Conservation (phyloP, 2,888 invertebrate species). For the Hypselothyrea guttata region DNA sequence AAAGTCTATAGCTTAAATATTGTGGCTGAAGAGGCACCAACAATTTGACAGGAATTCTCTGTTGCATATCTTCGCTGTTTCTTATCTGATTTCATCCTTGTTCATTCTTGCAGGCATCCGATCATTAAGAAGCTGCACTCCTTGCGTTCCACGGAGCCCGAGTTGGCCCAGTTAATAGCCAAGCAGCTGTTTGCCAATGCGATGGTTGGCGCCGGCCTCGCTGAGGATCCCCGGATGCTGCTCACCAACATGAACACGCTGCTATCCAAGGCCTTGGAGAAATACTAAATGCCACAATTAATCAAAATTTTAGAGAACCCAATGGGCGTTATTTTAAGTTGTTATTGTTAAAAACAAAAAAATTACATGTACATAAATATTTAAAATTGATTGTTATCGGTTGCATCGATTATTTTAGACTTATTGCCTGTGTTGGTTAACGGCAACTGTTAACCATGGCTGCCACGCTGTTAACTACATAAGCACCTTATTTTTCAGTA, state of each 20-base stretch:
- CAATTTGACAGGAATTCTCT: too few species aligned
- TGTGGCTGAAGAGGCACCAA: too few species aligned
- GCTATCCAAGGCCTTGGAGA: constrained; percentile 90
- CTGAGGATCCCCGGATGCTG: constrained; percentile 94
- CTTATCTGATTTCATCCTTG: not conserved
- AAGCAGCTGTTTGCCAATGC: constrained; percentile 97
- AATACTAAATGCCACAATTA: constrained; percentile 83
- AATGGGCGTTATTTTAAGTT: not conserved
- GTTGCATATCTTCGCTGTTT: too few species aligned
- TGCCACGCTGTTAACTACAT: too few species aligned
- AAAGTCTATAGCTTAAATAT: too few species aligned
- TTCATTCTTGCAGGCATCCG: constrained; percentile 86
- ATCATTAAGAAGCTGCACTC: constrained; percentile 93
- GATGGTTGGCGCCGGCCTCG: constrained; percentile 96
- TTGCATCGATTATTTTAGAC: not conserved
- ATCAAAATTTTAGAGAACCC: constrained; percentile 25
- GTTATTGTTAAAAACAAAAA: not conserved
- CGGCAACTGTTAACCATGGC: too few species aligned
- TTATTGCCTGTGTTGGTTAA: too few species aligned
- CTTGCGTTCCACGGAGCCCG: constrained; percentile 88
- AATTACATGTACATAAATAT: constrained; percentile 10
- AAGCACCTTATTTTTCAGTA: too few species aligned
- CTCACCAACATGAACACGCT: constrained; percentile 94
- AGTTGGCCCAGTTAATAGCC: constrained; percentile 91
- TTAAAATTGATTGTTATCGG: not conserved